Evolutionary conservation across 2,797 vertebrate genomes (phyloP).

Genomic region (Heliangelus exortis): DNA sequence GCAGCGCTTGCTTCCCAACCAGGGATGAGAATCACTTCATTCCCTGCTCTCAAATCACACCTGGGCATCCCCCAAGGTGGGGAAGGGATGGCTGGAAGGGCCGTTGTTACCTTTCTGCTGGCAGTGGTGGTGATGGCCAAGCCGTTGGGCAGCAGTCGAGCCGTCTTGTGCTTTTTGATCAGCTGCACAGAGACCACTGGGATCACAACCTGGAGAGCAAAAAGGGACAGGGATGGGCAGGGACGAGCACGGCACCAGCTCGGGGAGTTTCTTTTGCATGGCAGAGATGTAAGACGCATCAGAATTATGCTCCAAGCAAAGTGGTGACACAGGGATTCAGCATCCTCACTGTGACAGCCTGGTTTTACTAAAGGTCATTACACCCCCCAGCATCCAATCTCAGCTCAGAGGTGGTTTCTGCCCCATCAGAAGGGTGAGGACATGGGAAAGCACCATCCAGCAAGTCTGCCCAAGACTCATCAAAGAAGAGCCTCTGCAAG

Average conservation of each 20-base stretch:
- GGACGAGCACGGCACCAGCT: rapidly evolving
- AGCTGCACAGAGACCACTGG: slow-evolving; percentile 90
- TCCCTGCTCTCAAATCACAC: background rate
- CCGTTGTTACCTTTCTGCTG: slow-evolving; percentile 84
- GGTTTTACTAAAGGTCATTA: background rate
- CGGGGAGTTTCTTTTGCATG: background rate
- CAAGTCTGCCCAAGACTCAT: background rate
- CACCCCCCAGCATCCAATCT: rapidly evolving
- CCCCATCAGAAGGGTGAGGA: background rate
- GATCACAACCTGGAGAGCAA: slow-evolving; percentile 85
- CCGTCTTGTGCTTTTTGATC: slow-evolving; percentile 96
- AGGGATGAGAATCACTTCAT: rapidly evolving
- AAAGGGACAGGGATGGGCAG: background rate
- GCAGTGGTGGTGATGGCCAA: slow-evolving; percentile 92
- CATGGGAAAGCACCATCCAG: background rate
- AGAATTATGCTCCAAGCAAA: background rate
- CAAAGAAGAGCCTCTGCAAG: background rate
- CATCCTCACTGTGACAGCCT: background rate
- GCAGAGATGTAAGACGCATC: rapidly evolving
- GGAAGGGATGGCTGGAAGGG: background rate
- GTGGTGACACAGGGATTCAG: rapidly evolving
- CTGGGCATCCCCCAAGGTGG: background rate
- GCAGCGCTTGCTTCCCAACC: background rate
- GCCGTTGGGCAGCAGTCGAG: slow-evolving; percentile 92
- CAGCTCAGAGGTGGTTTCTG: background rate